These are phyloP conservation scores for Spisula solida DNA, from an alignment of 2,888 invertebrate species.

Conservation along the genomic window DNA sequence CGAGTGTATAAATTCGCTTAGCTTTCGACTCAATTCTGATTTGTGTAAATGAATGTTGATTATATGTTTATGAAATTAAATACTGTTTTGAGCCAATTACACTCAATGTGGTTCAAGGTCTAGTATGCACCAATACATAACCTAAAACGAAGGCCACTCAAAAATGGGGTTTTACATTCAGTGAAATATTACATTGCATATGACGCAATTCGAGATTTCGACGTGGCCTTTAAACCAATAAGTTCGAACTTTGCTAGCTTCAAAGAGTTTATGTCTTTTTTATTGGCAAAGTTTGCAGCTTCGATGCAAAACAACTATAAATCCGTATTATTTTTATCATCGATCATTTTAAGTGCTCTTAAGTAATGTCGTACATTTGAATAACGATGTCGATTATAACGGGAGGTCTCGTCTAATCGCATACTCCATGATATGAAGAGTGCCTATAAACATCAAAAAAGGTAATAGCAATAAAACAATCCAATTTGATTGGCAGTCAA, in stretches of 20 bases:
- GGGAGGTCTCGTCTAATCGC: neutral
- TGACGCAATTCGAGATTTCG: neutral
- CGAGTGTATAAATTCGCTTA: too few species aligned
- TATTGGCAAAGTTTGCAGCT: neutral
- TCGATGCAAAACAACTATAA: neutral
- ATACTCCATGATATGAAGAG: neutral
- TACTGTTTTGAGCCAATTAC: too few species aligned
- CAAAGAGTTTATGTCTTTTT: neutral
- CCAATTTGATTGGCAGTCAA: neutral
- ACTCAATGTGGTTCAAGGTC: too few species aligned
- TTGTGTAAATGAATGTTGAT: too few species aligned
- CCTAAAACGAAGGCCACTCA: too few species aligned
- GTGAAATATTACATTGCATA: too few species aligned
- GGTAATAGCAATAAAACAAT: slow-evolving; percentile 1
- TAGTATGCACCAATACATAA: too few species aligned
- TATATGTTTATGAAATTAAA: too few species aligned
- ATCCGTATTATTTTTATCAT: neutral
- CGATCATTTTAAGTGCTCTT: neutral
- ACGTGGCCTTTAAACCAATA: neutral
- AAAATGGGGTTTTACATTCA: too few species aligned
- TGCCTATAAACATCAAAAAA: neutral
- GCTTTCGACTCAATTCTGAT: too few species aligned
- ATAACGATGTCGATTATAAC: neutral
- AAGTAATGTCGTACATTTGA: neutral
- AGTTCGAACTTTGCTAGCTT: neutral